phyloP scores from a whole-genome alignment of 2,113 vertebrate species.

The Crotalus horridus region DNA sequence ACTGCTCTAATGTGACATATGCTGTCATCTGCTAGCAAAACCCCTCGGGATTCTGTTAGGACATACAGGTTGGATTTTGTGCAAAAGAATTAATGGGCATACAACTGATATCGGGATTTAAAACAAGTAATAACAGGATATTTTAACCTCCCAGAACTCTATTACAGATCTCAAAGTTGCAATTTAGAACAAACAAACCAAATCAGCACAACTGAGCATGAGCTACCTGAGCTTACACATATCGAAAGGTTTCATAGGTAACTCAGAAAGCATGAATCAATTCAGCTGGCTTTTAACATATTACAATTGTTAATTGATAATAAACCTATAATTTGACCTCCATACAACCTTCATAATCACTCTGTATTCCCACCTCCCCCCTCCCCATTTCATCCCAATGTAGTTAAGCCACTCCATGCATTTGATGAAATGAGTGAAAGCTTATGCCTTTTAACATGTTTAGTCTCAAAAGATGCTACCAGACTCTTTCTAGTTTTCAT shows the following conservation, averaged over 20 bases:
- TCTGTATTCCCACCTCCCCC: background rate
- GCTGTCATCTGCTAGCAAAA: background rate
- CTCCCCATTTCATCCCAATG: background rate
- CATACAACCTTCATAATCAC: background rate
- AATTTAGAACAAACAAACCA: no score
- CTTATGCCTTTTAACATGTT: background rate
- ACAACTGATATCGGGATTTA: background rate
- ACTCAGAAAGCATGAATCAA: background rate
- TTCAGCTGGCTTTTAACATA: background rate
- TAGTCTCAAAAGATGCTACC: background rate
- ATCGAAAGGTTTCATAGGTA: background rate
- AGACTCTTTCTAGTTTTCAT: background rate
- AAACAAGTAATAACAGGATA: background rate
- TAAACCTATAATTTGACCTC: background rate
- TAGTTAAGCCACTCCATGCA: background rate
- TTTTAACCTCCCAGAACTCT: background rate
- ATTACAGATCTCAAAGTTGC: background rate
- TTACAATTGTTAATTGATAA: background rate
- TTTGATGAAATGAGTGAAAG: background rate
- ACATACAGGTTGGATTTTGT: background rate
- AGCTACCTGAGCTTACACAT: background rate
- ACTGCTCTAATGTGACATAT: background rate
- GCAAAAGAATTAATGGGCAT: background rate
- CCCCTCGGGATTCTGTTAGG: background rate
- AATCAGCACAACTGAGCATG: background rate